Conservation (phyloP, 2,888 invertebrate genomes). For the Volucella bombylans region DNA sequence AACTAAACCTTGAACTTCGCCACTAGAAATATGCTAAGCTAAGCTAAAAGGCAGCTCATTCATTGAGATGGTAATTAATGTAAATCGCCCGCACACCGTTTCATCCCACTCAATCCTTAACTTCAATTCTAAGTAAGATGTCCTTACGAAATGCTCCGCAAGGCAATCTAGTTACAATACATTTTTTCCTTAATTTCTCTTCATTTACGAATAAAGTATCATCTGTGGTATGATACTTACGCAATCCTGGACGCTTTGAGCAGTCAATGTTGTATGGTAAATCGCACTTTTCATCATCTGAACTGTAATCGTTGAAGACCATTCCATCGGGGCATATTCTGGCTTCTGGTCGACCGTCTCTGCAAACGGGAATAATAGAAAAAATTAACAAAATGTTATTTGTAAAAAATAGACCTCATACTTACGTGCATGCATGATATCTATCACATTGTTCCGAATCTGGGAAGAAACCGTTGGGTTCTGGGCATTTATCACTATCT, state of each 20-base stretch:
- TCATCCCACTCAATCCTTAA: slow-evolving; percentile 22
- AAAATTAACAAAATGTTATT: slow-evolving; percentile 42
- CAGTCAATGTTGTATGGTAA: slow-evolving; percentile 94
- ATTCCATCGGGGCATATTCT: slow-evolving; percentile 94
- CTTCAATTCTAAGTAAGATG: slow-evolving; percentile 2
- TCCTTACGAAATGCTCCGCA: slow-evolving; percentile 15
- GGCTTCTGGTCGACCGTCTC: slow-evolving; percentile 88
- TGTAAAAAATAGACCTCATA: slow-evolving; percentile 65
- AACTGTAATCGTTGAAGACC: slow-evolving; percentile 93
- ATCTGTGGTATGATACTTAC: slow-evolving; percentile 85
- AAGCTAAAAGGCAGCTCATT: neutral
- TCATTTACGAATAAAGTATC: neutral
- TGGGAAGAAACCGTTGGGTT: slow-evolving; percentile 91
- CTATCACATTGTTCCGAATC: slow-evolving; percentile 94
- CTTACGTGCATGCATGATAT: slow-evolving; percentile 90
- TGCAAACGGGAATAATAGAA: slow-evolving; percentile 79
- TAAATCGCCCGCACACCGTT: neutral
- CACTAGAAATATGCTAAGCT: too few relatives aligned
- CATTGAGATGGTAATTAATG: too few relatives aligned
- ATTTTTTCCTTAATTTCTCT: too few relatives aligned
- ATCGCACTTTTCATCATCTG: slow-evolving; percentile 92
- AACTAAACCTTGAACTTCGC: too few relatives aligned
- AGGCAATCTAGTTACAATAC: too few relatives aligned
- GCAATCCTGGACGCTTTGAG: slow-evolving; percentile 88
- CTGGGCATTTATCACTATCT: slow-evolving; percentile 89